Evolutionary conservation across 2,797 vertebrate species (phyloP).

Genomic region (Balearica regulorum): DNA sequence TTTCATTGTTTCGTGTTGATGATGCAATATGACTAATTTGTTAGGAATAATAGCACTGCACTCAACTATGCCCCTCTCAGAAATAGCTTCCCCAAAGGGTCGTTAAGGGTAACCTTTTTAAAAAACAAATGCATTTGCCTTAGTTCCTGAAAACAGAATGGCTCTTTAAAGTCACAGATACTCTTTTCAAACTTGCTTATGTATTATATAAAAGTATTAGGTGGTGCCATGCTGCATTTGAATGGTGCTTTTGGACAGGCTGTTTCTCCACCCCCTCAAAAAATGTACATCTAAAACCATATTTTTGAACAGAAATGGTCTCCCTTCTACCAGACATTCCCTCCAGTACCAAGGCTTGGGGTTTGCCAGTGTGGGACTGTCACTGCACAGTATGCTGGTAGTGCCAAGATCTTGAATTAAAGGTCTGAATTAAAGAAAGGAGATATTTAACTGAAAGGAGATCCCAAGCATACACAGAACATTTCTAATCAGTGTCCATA

Average conservation of each 20-base stretch:
- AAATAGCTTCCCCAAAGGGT: neutral
- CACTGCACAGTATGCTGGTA: neutral
- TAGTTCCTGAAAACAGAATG: neutral
- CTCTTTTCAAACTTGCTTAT: neutral
- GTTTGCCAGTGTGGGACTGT: neutral
- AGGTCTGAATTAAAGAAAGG: neutral
- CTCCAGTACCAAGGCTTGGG: neutral
- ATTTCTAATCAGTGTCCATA: neutral
- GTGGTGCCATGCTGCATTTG: neutral
- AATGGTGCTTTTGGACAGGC: neutral
- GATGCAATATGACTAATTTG: conserved; percentile 29
- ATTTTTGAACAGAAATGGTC: neutral
- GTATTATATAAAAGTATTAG: neutral
- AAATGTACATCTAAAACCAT: neutral
- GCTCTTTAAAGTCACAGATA: neutral
- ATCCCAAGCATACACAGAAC: neutral
- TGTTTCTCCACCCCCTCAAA: neutral
- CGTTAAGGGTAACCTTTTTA: neutral
- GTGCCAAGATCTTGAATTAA: neutral
- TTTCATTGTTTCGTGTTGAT: neutral
- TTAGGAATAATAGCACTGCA: neutral
- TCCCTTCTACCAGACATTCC: neutral
- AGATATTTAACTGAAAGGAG: neutral
- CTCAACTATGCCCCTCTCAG: neutral
- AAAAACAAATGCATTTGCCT: neutral